Percentiles rank a stretch among this genome's conserved stretches.
Conservation (phyloP, 2,113 vertebrate species). For the Engystomops pustulosus region DNA sequence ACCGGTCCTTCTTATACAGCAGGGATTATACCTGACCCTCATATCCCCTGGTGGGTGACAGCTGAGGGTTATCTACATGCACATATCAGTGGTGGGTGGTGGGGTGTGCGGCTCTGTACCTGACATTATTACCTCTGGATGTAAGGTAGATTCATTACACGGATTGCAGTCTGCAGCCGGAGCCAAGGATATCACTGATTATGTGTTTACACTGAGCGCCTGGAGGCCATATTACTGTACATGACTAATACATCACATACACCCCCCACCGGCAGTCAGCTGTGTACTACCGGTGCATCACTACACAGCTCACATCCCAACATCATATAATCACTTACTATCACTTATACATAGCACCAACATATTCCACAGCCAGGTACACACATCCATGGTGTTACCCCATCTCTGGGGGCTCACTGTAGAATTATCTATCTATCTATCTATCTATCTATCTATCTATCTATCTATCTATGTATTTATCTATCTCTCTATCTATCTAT, state of each 20-base stretch:
- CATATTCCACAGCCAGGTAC: background rate
- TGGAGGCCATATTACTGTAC: conserved; percentile 7
- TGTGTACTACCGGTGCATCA: background rate
- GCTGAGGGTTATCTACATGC: too few relatives aligned
- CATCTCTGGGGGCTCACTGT: too few relatives aligned
- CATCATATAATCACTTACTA: background rate
- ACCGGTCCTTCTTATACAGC: background rate
- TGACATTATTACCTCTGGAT: conserved; percentile 10
- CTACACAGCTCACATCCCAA: background rate
- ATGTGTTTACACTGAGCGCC: conserved; percentile 29
- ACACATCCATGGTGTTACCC: background rate
- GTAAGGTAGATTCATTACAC: conserved; percentile 22
- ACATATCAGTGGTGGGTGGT: too few relatives aligned
- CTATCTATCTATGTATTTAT: background rate
- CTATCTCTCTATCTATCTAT: conserved; percentile 1
- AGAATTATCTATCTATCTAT: background rate
- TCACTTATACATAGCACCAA: background rate
- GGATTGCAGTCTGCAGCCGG: background rate
- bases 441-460: conserved; percentile 9
- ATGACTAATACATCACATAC: background rate
- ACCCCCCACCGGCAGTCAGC: background rate
- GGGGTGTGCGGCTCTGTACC: background rate
- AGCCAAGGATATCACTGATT: conserved; percentile 3
- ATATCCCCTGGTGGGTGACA: background rate
- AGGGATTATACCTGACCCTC: background rate